Evolutionary conservation across 2,113 vertebrate species (phyloP).

Genomic region (Sinocyclocheilus maitianheensis): DNA sequence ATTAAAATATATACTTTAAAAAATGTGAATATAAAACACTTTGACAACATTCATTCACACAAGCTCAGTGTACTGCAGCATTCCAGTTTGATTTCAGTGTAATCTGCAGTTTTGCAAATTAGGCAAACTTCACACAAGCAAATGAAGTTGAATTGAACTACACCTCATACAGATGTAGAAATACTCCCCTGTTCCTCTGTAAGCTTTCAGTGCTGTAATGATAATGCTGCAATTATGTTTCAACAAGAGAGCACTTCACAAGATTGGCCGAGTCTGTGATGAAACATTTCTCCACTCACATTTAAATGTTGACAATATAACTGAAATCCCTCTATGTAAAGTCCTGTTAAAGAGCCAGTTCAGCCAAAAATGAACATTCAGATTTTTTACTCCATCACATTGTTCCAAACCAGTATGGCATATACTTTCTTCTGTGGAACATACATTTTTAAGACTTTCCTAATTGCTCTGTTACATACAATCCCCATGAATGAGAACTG

Average conservation of each 20-base stretch:
- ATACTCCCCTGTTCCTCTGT: constrained; percentile 4
- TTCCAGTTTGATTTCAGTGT: constrained; percentile 36
- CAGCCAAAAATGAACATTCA: not conserved
- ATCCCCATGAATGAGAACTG: not conserved
- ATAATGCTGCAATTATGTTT: constrained; percentile 16
- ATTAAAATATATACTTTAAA: constrained; percentile 87
- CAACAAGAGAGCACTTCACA: constrained; percentile 3
- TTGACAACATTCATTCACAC: constrained; percentile 63
- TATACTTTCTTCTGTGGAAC: not conserved
- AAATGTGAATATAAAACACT: constrained; percentile 95
- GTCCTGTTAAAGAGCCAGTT: not conserved
- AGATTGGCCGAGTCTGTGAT: not conserved
- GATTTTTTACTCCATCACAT: not conserved
- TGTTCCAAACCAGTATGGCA: not conserved
- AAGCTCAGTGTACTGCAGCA: constrained; percentile 27
- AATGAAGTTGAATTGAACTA: constrained; percentile 32
- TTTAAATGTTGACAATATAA: not conserved
- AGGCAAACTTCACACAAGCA: constrained; percentile 38
- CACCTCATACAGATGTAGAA: constrained; percentile 21
- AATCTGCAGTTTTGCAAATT: constrained; percentile 43
- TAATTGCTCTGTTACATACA: not conserved
- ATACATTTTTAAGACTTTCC: not conserved
- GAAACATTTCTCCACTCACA: constrained; percentile 8
- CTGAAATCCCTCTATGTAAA: constrained; percentile 3
- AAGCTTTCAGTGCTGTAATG: constrained; percentile 14